Percentiles rank a stretch among this genome's conserved stretches.
Conservation (phyloP, 2,797 vertebrate genomes). For the Synaphobranchus kaupii region DNA sequence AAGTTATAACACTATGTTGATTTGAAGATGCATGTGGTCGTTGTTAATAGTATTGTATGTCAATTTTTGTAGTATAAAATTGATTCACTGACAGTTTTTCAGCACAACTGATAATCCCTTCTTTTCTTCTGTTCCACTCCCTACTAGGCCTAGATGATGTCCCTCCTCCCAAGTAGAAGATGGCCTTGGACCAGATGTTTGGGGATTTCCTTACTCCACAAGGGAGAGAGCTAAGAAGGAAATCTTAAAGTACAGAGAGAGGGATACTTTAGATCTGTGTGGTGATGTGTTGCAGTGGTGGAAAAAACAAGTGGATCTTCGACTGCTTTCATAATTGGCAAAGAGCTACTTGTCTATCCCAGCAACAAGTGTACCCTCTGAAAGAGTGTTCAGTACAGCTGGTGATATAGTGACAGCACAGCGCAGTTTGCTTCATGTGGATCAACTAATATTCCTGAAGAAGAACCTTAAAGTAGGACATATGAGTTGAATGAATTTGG, state of each 20-base stretch:
- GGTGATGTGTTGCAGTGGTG: constrained; percentile 39
- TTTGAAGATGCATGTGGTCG: not conserved
- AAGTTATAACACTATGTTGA: not conserved
- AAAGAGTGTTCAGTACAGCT: constrained; percentile 36
- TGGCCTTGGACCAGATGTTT: constrained; percentile 33
- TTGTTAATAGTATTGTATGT: too few relatives aligned
- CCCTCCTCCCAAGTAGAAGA: constrained; percentile 30
- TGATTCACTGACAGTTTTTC: too few relatives aligned
- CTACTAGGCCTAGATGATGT: constrained; percentile 5
- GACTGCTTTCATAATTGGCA: constrained; percentile 34
- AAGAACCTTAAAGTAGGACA: constrained; percentile 1
- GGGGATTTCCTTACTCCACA: constrained; percentile 32
- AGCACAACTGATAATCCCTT: constrained; percentile 22
- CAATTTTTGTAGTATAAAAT: not conserved
- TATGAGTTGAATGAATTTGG: constrained; percentile 12
- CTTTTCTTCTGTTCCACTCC: constrained; percentile 17
- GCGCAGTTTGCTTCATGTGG: constrained; percentile 27
- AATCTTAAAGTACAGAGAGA: constrained; percentile 31
- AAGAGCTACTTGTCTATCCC: constrained; percentile 32
- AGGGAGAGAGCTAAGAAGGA: not conserved
- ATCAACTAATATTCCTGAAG: constrained; percentile 12
- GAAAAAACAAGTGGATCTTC: constrained; percentile 3
- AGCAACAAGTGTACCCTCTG: constrained; percentile 32
- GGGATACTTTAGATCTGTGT: constrained; percentile 25
- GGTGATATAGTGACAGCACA: constrained; percentile 30